Conservation (phyloP, 1,140 invertebrate genomes). For the Lamellibrachia luymesi region DNA sequence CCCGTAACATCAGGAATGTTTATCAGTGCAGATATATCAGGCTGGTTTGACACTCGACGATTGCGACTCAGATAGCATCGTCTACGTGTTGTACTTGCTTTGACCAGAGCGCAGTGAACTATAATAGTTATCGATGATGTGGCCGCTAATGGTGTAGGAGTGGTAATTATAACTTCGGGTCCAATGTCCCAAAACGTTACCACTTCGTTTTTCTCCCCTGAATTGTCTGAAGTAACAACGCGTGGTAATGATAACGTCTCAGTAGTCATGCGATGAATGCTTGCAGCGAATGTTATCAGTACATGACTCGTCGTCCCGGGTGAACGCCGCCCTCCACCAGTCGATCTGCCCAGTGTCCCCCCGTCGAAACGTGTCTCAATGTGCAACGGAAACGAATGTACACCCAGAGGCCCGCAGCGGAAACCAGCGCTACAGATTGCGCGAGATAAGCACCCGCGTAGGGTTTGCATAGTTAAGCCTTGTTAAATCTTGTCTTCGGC, state of each 20-base stretch:
- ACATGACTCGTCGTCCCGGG: background rate
- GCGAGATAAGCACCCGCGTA: background rate
- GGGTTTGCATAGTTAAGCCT: background rate
- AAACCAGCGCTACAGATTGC: background rate
- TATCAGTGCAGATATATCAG: background rate
- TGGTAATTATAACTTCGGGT: background rate
- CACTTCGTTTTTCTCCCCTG: background rate
- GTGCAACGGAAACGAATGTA: background rate
- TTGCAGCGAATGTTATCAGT: background rate
- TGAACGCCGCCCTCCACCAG: too few species aligned
- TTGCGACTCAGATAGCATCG: background rate
- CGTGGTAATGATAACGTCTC: background rate
- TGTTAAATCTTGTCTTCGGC: too few species aligned
- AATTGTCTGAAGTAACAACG: background rate
- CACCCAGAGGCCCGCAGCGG: background rate
- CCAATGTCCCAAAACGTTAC: background rate
- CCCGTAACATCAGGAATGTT: background rate
- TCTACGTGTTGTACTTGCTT: background rate
- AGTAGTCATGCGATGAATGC: background rate
- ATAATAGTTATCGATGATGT: background rate
- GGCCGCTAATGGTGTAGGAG: background rate
- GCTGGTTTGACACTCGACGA: background rate
- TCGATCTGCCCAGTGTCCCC: too few species aligned
- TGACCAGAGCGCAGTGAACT: background rate
- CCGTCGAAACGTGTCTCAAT: too few species aligned